These are phyloP conservation scores for Carassius auratus DNA, from an alignment of 2,113 vertebrate genomes.

Conservation along the genomic window DNA sequence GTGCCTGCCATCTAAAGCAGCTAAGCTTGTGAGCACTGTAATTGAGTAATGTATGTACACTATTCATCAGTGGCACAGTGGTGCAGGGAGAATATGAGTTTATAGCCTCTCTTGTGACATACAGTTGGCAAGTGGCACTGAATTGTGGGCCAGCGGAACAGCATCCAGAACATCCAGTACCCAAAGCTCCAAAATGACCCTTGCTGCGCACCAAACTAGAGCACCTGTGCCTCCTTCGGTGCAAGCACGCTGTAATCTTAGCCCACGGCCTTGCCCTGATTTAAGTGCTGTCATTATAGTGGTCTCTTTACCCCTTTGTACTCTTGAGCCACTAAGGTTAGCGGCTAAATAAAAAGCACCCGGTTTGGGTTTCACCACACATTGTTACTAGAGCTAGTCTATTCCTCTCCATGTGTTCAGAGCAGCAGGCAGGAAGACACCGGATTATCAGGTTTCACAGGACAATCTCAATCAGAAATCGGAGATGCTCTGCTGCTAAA, in stretches of 20 bases:
- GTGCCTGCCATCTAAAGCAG: slow-evolving; percentile 38
- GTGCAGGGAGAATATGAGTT: slow-evolving; percentile 53
- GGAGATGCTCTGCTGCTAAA: slow-evolving; percentile 55
- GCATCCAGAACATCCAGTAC: slow-evolving; percentile 59
- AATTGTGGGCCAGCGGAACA: slow-evolving; percentile 52
- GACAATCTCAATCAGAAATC: slow-evolving; percentile 60
- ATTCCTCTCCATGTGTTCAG: slow-evolving; percentile 57
- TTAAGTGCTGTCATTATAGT: slow-evolving; percentile 51
- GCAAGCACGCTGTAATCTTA: slow-evolving; percentile 69
- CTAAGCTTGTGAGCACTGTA: slow-evolving; percentile 52
- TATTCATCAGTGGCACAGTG: slow-evolving; percentile 51
- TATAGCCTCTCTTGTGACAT: slow-evolving; percentile 58
- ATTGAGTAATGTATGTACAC: slow-evolving; percentile 61
- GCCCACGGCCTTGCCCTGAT: slow-evolving; percentile 66
- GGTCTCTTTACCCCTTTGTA: slow-evolving; percentile 61
- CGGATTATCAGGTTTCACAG: slow-evolving; percentile 66
- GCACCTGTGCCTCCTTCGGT: slow-evolving; percentile 38
- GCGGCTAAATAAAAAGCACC: slow-evolving; percentile 42
- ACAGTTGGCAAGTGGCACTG: slow-evolving; percentile 47
- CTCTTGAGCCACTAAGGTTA: slow-evolving; percentile 55
- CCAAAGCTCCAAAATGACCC: slow-evolving; percentile 52
- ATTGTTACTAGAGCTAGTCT: slow-evolving; percentile 70
- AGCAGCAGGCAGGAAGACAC: slow-evolving; percentile 48
- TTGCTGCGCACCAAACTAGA: slow-evolving; percentile 42
- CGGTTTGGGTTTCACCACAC: slow-evolving; percentile 61